Evolutionary conservation across 1,140 invertebrate species (phyloP), one percentile per base, ranked within the genome.

Genomic region (Paralvinella palmiformis): DNA sequence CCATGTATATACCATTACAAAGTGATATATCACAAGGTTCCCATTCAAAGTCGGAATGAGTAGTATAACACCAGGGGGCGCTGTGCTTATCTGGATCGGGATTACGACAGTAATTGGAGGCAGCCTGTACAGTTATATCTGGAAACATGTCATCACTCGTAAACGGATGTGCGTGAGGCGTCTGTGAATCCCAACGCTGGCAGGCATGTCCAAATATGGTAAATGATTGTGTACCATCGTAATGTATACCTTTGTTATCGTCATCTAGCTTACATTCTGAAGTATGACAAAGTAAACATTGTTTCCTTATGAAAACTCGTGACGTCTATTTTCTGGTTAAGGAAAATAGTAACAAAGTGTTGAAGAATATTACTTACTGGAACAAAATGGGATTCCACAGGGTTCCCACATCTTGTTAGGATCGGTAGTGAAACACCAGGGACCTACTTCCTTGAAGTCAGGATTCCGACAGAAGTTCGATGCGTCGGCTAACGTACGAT

Each of bases 381-480:
- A n/a, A n/a, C 55, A 86, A 15, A 71, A 41, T 2, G 85, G 84
- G 65, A 86, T 84, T 65, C 86, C 84, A 62, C 85, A 86, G 58
- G 81, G 79, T 68, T 85, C 84, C 27, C 75, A 79, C 59, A 81
- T 73, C 0, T 79, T 78, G 3, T 69, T 56, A 22, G 22, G 24
- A 31, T 27, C 13, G 13, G 66, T 73, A 17, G 76, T 76, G 66
- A 77, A 86, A 64, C 85, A 86, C 85, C 85, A 86, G 0, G 85
- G 85, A n/a, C 72, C 75, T 1, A 72, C 71, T 36, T 83, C 81
- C n/a, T 78, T 80, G 13, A 66, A 68, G 52, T 73, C 73, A 1
- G 83, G 82, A 75, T 85, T 86, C 60, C 85, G 77, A 66, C 85
- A 86, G 65, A 80, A 82, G 70, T 85, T 85, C n/a, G 20, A 6